These are phyloP conservation scores for Acronicta leporina DNA, from an alignment of 2,888 invertebrate species.

Conservation along the genomic window DNA sequence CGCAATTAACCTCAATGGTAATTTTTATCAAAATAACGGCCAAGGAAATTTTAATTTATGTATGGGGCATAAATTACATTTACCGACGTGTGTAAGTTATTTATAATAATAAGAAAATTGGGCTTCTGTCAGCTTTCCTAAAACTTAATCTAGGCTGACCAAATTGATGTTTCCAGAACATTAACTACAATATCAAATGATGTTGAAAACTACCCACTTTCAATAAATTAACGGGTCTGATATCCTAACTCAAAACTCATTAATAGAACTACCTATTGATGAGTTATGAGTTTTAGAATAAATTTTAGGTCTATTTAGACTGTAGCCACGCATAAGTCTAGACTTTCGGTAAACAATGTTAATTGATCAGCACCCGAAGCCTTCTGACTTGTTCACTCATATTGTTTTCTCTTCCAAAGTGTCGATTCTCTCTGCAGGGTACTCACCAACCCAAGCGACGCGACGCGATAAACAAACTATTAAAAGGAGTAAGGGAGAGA, in stretches of 20 bases:
- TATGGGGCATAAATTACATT: too few relatives aligned
- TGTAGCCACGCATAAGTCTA: constrained; percentile 37
- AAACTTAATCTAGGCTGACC: not conserved
- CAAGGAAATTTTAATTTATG: too few relatives aligned
- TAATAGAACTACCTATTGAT: too few relatives aligned
- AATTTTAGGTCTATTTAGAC: constrained; percentile 18
- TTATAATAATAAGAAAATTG: not conserved
- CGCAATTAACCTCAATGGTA: too few relatives aligned
- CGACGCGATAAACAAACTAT: constrained; percentile 16
- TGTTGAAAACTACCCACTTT: constrained; percentile 8
- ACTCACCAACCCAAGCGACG: constrained; percentile 23
- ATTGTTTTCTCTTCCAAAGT: constrained; percentile 37
- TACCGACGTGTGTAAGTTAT: not conserved
- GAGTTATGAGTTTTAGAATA: constrained; percentile 18
- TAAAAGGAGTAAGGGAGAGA: constrained; percentile 10
- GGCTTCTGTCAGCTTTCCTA: not conserved
- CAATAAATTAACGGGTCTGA: not conserved
- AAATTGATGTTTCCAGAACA: constrained; percentile 7
- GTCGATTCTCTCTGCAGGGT: constrained; percentile 10
- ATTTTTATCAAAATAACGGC: too few relatives aligned
- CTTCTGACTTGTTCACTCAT: constrained; percentile 22
- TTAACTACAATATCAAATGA: constrained; percentile 2
- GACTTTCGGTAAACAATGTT: constrained; percentile 50
- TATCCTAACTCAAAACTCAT: not conserved
- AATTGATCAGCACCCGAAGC: constrained; percentile 38